Percentiles rank a stretch among this genome's conserved stretches.
Conservation (phyloP, 2,113 vertebrate species). For the Alexandromys fortis region DNA sequence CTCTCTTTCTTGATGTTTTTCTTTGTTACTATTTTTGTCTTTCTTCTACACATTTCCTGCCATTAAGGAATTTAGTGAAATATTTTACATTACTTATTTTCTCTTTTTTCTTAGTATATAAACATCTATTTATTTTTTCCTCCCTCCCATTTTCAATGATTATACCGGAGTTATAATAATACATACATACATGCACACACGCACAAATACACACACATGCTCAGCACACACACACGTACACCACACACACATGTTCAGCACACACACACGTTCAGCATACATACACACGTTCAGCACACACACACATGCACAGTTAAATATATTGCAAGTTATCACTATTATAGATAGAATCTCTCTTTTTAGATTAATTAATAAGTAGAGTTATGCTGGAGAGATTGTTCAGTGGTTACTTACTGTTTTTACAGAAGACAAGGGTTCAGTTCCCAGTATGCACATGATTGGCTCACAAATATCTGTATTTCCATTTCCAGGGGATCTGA, state of each 20-base stretch:
- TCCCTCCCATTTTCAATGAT: background rate
- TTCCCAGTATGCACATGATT: background rate
- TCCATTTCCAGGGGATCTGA: background rate
- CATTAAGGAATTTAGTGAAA: background rate
- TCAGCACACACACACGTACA: background rate
- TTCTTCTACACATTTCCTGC: background rate
- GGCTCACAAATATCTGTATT: background rate
- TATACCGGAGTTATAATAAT: background rate
- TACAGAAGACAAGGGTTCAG: background rate
- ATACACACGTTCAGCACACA: background rate
- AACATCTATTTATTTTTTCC: background rate
- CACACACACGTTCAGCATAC: background rate
- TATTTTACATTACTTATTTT: background rate
- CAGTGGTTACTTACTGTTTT: background rate
- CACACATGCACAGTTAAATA: background rate
- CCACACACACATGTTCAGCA: background rate
- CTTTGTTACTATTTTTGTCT: background rate
- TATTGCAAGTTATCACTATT: background rate
- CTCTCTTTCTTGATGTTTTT: background rate
- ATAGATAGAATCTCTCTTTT: background rate
- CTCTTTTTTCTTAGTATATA: background rate
- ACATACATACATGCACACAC: accelerated
- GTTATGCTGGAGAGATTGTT: background rate
- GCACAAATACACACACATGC: background rate
- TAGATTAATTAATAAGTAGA: background rate